Evolutionary conservation across 2,888 invertebrate genomes (phyloP).

Genomic region (Glyphotaelius pellucidus): DNA sequence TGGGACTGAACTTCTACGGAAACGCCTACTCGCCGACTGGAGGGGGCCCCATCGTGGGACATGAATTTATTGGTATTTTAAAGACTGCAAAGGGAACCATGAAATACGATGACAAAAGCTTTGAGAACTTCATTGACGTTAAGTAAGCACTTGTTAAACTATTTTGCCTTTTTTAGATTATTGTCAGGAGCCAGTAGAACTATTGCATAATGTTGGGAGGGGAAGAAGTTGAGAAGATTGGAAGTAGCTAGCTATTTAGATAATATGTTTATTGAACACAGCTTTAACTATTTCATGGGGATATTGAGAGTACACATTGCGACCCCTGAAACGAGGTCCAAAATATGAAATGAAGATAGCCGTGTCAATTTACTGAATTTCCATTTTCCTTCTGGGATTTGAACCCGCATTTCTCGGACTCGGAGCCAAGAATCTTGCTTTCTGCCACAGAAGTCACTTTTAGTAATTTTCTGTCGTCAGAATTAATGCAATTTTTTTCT

Average conservation of each 20-base stretch:
- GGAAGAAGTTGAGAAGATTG: not conserved
- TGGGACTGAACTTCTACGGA: conserved; percentile 96
- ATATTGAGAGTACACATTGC: too few species aligned
- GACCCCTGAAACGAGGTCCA: too few species aligned
- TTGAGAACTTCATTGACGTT: conserved; percentile 91
- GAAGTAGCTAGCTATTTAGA: too few species aligned
- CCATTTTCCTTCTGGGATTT: not conserved
- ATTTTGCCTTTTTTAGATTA: not conserved
- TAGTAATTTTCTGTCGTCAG: not conserved
- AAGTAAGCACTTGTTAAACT: conserved; percentile 79
- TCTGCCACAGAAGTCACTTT: not conserved
- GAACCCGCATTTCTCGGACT: not conserved
- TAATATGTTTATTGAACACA: too few species aligned
- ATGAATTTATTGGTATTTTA: conserved; percentile 86
- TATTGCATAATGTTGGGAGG: not conserved
- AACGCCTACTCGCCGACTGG: conserved; percentile 90
- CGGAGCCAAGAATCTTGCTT: not conserved
- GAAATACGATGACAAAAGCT: conserved; percentile 85
- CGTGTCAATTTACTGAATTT: not conserved
- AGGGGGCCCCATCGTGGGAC: conserved; percentile 89
- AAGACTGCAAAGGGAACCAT: conserved; percentile 86
- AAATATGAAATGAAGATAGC: not conserved
- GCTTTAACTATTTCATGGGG: too few species aligned
- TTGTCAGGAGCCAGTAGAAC: too few species aligned
- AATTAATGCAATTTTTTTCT: not conserved